These are phyloP conservation scores for Baryphthengus martii DNA, from an alignment of 2,113 vertebrate species.

Conservation along the genomic window DNA sequence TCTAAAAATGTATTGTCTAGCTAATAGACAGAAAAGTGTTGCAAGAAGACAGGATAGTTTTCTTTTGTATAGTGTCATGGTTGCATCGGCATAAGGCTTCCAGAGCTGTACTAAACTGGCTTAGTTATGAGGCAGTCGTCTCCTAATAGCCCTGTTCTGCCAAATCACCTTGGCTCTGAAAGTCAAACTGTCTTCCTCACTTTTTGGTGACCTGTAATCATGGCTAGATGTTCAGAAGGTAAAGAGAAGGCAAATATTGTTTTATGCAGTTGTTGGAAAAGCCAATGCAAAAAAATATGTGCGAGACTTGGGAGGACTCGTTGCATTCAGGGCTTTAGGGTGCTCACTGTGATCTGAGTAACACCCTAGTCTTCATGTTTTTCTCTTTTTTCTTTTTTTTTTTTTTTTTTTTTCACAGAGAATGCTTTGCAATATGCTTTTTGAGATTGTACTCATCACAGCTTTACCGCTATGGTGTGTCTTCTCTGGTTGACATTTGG, in stretches of 20 bases:
- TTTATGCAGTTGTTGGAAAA: background rate
- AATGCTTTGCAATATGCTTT: background rate
- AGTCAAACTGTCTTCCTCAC: background rate
- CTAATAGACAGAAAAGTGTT: background rate
- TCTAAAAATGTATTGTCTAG: background rate
- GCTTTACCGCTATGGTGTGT: background rate
- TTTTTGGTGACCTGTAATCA: background rate
- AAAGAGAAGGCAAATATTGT: background rate
- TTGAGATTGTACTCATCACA: background rate
- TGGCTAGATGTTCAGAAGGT: rapidly evolving
- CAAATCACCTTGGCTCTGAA: background rate
- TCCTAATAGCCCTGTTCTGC: background rate
- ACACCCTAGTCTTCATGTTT: background rate
- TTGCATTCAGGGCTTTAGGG: background rate
- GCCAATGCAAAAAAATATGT: background rate
- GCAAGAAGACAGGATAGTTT: background rate
- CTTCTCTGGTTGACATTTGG: background rate
- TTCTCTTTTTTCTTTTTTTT: background rate
- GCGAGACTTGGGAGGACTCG: background rate
- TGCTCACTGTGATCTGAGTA: background rate
- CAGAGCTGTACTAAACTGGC: background rate
- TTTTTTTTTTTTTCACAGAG: background rate
- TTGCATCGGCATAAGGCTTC: background rate
- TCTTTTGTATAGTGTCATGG: rapidly evolving
- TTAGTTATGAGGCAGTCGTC: background rate